Evolutionary conservation across 30 jellyfish, hydroid and myxozoan species (phyloP).

Genomic region (Turritopsis rubra): DNA sequence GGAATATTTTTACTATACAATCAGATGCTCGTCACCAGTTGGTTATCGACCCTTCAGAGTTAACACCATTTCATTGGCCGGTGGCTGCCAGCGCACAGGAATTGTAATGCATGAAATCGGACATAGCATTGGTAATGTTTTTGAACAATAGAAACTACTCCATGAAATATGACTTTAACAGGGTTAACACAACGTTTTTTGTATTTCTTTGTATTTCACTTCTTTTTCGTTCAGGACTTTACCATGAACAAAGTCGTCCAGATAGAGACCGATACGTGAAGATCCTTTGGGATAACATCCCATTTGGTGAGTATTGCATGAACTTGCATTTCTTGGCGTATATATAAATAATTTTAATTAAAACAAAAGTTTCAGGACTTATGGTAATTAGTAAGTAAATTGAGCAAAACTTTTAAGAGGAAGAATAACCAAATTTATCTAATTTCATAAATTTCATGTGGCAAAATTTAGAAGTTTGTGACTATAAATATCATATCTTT

Average conservation of each 20-base stretch:
- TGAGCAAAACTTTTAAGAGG: no score
- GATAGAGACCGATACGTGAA: not conserved
- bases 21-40: slow-evolving; percentile 36
- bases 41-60: slow-evolving; percentile 21
- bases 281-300: not conserved
- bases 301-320: not conserved
- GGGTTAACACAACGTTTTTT: not conserved
- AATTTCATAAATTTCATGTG: no score
- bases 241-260: slow-evolving; percentile 11
- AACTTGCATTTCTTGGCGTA: no score
- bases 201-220: not conserved
- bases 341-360: no score
- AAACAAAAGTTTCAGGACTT: no score
- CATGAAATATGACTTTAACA: no score
- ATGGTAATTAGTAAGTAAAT: no score
- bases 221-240: slow-evolving; percentile 3
- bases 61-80: slow-evolving; percentile 15
- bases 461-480: not conserved
- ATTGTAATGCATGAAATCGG: slow-evolving; percentile 28
- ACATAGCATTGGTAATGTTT: slow-evolving; percentile 24
- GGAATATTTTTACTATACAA: no score
- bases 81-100: slow-evolving; percentile 21
- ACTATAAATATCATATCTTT: not conserved
- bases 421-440: no score
- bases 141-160: no score